Percentiles rank a stretch among this genome's conserved stretches.
Evolutionary conservation across 2,888 invertebrate species (phyloP).

Genomic region (Dinocampus coccinellae): DNA sequence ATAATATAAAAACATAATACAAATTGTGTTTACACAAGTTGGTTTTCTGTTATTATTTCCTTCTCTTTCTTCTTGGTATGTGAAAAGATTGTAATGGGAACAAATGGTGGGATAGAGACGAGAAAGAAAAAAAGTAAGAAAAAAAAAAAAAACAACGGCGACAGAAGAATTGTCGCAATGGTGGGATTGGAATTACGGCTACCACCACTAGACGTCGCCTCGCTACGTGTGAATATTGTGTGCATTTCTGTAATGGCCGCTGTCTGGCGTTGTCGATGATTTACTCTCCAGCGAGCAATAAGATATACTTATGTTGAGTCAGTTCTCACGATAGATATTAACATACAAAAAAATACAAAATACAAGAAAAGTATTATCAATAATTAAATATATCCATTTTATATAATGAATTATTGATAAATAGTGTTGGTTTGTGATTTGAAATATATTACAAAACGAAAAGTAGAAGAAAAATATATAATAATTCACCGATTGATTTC

Average conservation of each 20-base stretch:
- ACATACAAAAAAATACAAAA: background rate
- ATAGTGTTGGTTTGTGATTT: background rate
- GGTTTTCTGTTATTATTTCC: background rate
- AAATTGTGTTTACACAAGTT: too few relatives aligned
- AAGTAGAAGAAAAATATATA: too few relatives aligned
- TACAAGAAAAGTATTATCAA: background rate
- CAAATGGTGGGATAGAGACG: background rate
- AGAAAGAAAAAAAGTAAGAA: too few relatives aligned
- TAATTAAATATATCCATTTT: background rate
- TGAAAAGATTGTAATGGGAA: background rate
- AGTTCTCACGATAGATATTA: background rate
- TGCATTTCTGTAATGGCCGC: constrained; percentile 67
- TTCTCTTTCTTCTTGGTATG: background rate
- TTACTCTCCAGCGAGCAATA: constrained; percentile 35
- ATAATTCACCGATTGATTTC: background rate
- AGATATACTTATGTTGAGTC: background rate
- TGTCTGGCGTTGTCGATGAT: constrained; percentile 65
- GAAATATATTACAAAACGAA: too few relatives aligned
- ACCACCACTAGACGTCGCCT: constrained; percentile 41
- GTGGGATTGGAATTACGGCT: constrained; percentile 28
- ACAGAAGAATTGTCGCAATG: background rate
- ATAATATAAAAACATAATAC: background rate
- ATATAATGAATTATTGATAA: background rate
- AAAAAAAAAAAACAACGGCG: background rate
- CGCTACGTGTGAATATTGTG: constrained; percentile 39